These are phyloP conservation scores for Lamellibrachia satsuma DNA, from an alignment of 2,888 invertebrate genomes.

Conservation along the genomic window DNA sequence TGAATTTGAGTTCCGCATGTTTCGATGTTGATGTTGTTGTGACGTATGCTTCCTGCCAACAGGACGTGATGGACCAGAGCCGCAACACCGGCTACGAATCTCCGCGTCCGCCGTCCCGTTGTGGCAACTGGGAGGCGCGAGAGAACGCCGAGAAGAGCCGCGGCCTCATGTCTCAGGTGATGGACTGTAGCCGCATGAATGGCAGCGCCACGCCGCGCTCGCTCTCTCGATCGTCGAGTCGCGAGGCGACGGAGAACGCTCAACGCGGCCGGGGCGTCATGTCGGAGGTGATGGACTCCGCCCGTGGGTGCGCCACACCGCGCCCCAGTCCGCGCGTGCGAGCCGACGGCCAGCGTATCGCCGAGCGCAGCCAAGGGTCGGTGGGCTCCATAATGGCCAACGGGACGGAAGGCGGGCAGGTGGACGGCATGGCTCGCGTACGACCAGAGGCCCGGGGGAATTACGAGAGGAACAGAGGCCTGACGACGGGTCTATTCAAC, in stretches of 20 bases:
- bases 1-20: too few relatives aligned
- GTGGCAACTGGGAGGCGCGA: conserved; percentile 24
- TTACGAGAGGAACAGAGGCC: conserved; percentile 32
- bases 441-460: conserved; percentile 33
- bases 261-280: conserved; percentile 28
- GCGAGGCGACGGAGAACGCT: conserved; percentile 32
- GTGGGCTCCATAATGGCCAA: background rate
- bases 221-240: conserved; percentile 13
- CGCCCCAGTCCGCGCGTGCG: conserved; percentile 28
- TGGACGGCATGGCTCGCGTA: conserved; percentile 25
- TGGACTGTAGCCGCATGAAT: background rate
- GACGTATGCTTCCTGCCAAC: background rate
- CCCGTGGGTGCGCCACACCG: background rate
- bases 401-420: background rate
- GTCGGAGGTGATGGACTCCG: background rate
- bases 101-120: conserved; percentile 19
- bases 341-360: conserved; percentile 32
- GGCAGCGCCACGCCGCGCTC: conserved; percentile 31
- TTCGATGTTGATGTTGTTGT: background rate
- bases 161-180: conserved; percentile 27
- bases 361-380: background rate
- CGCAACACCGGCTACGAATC: conserved; percentile 29
- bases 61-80: conserved; percentile 27
- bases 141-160: conserved; percentile 28
- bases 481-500: conserved; percentile 29